Base-by-base conservation (phyloP, 2,888 invertebrate genomes). In the Mylabris sibirica region DNA sequence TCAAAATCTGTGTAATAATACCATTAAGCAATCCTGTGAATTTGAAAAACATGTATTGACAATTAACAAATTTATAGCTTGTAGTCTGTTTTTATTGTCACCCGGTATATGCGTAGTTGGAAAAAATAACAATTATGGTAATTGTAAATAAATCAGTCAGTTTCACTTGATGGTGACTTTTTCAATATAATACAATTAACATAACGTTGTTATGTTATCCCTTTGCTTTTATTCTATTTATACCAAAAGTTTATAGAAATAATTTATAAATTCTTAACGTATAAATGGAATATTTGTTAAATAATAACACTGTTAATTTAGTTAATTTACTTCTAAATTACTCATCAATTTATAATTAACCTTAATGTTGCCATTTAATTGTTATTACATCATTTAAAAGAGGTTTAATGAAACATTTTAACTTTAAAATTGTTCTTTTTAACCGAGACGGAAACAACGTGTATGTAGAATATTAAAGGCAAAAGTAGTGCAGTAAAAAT, bases 101-200 rank as follows among this genome's bases (percentile, higher is more conserved):
- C n/a, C n/a, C n/a, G n/a, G n/a, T n/a, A n/a, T n/a, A n/a, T n/a
- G n/a, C n/a, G n/a, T n/a, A n/a, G n/a, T n/a, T n/a, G n/a, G n/a
- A n/a, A n/a, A n/a, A n/a, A 41, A n/a, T 41, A 41, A 41, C 5
- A 41, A 12, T 41, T n/a, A n/a, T 17, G 17, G 26, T 57, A 66
- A 38, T 11, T 8, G 66, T 63, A 66, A 69, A 66, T 66, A 69
- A 53, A 66, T 69, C 69, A 69, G 63, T 69, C 69, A 60, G 60
- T n/a, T 44, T 60, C 66, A 69, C 64, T 64, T 69, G 68, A 62
- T 30, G 38, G 49, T 65, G 4, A 5, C 41, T 3, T 14, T 41
- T 41, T 35, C 11, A n/a, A n/a, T n/a, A n/a, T n/a, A n/a, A n/a
- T n/a, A n/a, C n/a, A n/a, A n/a, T n/a, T n/a, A n/a, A n/a, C n/a